Conservation (phyloP, 37 sponge, comb jelly and placozoan genomes). For the Agelas oroides region DNA sequence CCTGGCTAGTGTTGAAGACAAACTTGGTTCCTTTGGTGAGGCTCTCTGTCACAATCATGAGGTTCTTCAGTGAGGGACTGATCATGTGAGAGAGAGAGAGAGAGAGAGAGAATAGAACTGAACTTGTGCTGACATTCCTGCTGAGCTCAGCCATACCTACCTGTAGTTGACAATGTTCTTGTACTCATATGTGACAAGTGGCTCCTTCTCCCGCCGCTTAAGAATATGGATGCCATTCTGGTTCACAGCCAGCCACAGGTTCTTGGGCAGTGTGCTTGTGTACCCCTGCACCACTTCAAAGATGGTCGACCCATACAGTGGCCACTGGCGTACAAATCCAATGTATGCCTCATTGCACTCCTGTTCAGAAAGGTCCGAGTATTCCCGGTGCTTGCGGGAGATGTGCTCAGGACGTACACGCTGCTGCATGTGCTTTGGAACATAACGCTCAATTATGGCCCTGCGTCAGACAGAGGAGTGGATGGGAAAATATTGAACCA, state of each 20-base stretch:
- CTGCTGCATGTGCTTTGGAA: conserved; percentile 88
- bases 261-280: conserved; percentile 94
- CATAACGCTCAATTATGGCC: conserved; percentile 74
- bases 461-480: conserved; percentile 11
- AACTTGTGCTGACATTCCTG: not conserved
- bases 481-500: too few relatives aligned
- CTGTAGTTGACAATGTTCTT: conserved; percentile 95
- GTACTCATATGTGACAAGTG: conserved; percentile 93
- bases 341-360: conserved; percentile 86
- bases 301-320: conserved; percentile 93
- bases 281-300: conserved; percentile 95
- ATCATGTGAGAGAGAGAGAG: not conserved
- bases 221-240: conserved; percentile 90
- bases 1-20: conserved; percentile 98
- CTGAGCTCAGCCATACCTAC: too few relatives aligned
- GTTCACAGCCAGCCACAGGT: conserved; percentile 95
- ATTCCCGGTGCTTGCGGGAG: conserved; percentile 73
- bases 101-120: not conserved
- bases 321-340: conserved; percentile 88
- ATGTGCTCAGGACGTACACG: conserved; percentile 80
- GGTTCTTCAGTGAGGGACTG: conserved; percentile 95
- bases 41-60: conserved; percentile 96
- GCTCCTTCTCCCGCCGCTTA: conserved; percentile 92
- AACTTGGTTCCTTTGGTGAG: conserved; percentile 95
- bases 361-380: conserved; percentile 57